Evolutionary conservation across 92 coral and sea anemone genomes (phyloP).

Genomic region (Epizoanthus scotinus): DNA sequence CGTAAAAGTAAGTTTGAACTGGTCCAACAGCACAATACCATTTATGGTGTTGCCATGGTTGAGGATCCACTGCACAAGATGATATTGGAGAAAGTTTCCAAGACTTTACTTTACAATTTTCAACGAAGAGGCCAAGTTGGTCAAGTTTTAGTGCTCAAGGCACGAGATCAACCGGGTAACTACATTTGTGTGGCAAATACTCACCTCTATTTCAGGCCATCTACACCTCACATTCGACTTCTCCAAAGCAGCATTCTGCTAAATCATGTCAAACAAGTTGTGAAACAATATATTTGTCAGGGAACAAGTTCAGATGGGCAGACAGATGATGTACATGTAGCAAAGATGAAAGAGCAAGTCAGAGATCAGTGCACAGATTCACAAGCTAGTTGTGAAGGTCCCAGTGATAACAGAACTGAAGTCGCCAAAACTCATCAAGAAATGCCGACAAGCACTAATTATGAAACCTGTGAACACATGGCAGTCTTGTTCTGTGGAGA

Average conservation of each 20-base stretch:
- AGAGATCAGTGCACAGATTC: no score
- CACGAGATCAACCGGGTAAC: slow-evolving; percentile 37
- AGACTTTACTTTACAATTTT: slow-evolving; percentile 64
- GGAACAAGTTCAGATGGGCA: not conserved
- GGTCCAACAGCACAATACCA: slow-evolving; percentile 67
- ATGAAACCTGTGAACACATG: slow-evolving; percentile 34
- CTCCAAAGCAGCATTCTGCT: slow-evolving; percentile 76
- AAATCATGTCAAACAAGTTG: slow-evolving; percentile 63
- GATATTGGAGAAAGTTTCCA: slow-evolving; percentile 70
- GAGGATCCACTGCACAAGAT: slow-evolving; percentile 61
- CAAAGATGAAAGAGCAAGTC: not conserved
- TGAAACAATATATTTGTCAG: slow-evolving; percentile 34
- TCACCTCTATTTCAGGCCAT: slow-evolving; percentile 84
- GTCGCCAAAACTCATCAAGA: not conserved
- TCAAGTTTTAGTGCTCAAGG: slow-evolving; percentile 69
- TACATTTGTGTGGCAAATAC: slow-evolving; percentile 84
- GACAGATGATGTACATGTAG: not conserved
- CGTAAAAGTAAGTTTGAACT: slow-evolving; percentile 73
- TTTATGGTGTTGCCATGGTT: slow-evolving; percentile 60
- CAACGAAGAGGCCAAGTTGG: slow-evolving; percentile 73
- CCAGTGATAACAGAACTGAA: not conserved
- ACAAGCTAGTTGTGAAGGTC: not conserved
- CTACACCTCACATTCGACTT: slow-evolving; percentile 83
- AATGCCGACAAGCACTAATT: not conserved
- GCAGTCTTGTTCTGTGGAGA: slow-evolving; percentile 92